Evolutionary conservation across 2,797 vertebrate genomes (phyloP).

Genomic region (Gouania willdenowi): DNA sequence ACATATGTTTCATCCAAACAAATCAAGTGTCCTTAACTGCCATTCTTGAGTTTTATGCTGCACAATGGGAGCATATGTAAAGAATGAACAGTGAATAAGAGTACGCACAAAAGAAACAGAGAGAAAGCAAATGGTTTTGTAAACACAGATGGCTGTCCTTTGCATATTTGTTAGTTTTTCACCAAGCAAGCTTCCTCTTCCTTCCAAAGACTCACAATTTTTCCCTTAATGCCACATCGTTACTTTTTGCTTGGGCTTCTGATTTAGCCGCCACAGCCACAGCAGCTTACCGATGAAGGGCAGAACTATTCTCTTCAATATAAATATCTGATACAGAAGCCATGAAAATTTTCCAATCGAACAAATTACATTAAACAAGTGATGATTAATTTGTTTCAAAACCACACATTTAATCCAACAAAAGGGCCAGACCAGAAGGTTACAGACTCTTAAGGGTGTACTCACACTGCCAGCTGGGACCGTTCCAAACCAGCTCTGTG

Average conservation of each 20-base stretch:
- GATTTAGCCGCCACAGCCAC: conserved; percentile 23
- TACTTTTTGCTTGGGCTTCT: conserved; percentile 49
- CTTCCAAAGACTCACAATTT: conserved; percentile 62
- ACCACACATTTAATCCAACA: too few species aligned
- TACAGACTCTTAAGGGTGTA: too few species aligned
- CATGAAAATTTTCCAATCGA: too few species aligned
- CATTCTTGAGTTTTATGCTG: conserved; percentile 55
- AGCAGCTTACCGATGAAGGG: conserved; percentile 5
- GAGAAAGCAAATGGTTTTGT: conserved; percentile 64
- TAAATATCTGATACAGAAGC: conserved; percentile 1
- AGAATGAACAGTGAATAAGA: conserved; percentile 69
- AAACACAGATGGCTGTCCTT: conserved; percentile 76
- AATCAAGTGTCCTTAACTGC: conserved; percentile 63
- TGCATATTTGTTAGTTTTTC: conserved; percentile 63
- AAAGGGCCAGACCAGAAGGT: too few species aligned
- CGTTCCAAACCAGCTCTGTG: too few species aligned
- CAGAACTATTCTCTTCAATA: conserved; percentile 1
- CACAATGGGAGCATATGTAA: conserved; percentile 75
- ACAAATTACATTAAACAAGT: too few species aligned
- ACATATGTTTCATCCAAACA: conserved; percentile 68
- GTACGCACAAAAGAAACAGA: conserved; percentile 54
- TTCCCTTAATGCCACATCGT: conserved; percentile 48
- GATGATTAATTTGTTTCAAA: too few species aligned
- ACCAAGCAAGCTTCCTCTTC: conserved; percentile 68
- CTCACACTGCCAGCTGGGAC: too few species aligned